phyloP scores from a whole-genome alignment of 2,797 vertebrate genomes.

The Antennarius maculatus region DNA sequence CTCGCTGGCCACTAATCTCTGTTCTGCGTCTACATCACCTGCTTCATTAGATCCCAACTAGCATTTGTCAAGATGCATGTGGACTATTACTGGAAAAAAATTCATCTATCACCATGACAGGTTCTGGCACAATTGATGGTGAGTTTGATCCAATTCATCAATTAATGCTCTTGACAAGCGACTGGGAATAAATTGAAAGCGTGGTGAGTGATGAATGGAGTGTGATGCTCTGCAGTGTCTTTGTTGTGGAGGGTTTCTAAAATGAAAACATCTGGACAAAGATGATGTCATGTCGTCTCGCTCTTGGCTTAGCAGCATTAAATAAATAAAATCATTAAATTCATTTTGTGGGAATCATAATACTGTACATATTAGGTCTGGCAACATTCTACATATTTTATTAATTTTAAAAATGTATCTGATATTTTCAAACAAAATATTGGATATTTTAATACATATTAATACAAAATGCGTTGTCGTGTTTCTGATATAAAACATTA shows the following conservation, averaged over 20 bases:
- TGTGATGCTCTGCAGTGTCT: constrained; percentile 11
- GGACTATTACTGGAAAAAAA: constrained; percentile 15
- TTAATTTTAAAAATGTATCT: not conserved
- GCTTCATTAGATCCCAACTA: constrained; percentile 13
- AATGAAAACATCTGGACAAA: constrained; percentile 60
- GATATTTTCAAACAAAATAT: not conserved
- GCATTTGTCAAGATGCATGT: constrained; percentile 12
- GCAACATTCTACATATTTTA: not conserved
- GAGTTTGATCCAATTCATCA: constrained; percentile 31
- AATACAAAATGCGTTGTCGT: not conserved
- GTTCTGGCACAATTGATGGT: constrained; percentile 4
- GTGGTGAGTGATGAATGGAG: constrained; percentile 43
- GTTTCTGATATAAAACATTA: not conserved
- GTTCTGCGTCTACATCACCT: constrained; percentile 35
- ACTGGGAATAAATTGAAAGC: constrained; percentile 35
- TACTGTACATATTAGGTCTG: not conserved
- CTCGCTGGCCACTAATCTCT: constrained; percentile 12
- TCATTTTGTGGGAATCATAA: not conserved
- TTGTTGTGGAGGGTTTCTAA: constrained; percentile 6
- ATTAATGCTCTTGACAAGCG: constrained; percentile 26
- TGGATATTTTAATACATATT: too few species aligned
- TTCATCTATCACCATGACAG: not conserved
- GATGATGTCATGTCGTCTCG: constrained; percentile 41
- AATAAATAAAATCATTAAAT: constrained; percentile 2
- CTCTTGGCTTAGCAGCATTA: constrained; percentile 1